Evolutionary conservation across 1,140 invertebrate genomes (phyloP).

Genomic region (Venturia canescens): DNA sequence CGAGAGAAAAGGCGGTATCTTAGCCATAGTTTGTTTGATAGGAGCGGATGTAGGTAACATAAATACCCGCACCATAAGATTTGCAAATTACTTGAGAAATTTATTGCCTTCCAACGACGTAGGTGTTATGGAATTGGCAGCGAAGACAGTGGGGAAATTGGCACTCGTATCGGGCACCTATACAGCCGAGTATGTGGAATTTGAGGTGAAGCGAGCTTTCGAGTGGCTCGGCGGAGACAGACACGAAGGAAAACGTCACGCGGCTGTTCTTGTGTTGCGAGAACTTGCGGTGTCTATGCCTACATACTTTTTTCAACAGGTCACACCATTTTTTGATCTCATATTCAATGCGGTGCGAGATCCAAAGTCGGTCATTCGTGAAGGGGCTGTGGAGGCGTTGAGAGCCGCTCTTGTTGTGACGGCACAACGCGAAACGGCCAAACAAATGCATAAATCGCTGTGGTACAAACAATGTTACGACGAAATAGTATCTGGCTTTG

Average conservation of each 20-base stretch:
- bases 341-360: conserved; percentile 96
- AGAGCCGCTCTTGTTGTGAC: conserved; percentile 95
- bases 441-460: conserved; percentile 91
- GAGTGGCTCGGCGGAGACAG: conserved; percentile 94
- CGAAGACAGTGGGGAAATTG: conserved; percentile 94
- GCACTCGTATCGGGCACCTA: conserved; percentile 95
- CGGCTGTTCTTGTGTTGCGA: conserved; percentile 93
- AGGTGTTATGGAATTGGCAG: conserved; percentile 96
- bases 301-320: conserved; percentile 99
- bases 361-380: conserved; percentile 93
- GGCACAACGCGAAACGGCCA: conserved; percentile 93
- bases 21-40: conserved; percentile 95
- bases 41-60: conserved; percentile 95
- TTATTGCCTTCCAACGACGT: conserved; percentile 93
- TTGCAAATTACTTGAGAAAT: conserved; percentile 95
- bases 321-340: conserved; percentile 96
- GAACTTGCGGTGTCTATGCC: conserved; percentile 97
- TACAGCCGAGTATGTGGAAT: conserved; percentile 96
- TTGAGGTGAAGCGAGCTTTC: conserved; percentile 96
- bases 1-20: conserved; percentile 96
- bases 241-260: conserved; percentile 92
- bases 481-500: conserved; percentile 89
- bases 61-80: conserved; percentile 91
- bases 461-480: conserved; percentile 97
- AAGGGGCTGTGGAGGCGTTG: conserved; percentile 94